Evolutionary conservation across 2,797 vertebrate species (phyloP), one percentile per base, ranked within the genome.

Genomic region (Epinephelus coioides): DNA sequence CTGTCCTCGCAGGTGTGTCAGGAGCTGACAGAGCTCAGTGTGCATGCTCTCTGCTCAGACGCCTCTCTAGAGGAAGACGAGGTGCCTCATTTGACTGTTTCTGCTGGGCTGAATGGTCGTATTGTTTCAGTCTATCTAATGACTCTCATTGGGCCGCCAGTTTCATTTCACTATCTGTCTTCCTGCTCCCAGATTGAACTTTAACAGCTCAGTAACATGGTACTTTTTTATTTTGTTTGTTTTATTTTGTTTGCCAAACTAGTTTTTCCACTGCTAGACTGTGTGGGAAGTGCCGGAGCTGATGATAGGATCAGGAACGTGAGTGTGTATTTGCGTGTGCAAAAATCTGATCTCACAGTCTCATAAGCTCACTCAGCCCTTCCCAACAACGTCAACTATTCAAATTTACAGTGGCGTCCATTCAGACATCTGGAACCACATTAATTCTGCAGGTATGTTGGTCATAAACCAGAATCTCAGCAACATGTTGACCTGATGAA

Each of bases 61-160:
- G 43, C 46, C 3, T 67, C 30, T 21, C 60, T 59, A 18, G n/a
- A 79, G 87, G 78, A 85, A 82, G 78, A 15, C 1, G 2, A 8
- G 43, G 10, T 3, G 19, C 65, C 82, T 96, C 76, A 96, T 97
- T 97, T 97, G 96, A 94, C 91, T 97, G 87, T 81, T 84, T 88
- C 87, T 6, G 3, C 8, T 34, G 27, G 30, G 53, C 62, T 95
- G 86, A 95, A 93, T 71, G 9, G 56, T 49, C 61, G 14, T 27
- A 86, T 94, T 96, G 95, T 96, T 83, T 74, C 11, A 72, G 61
- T 72, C 72, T 61, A 73, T 78, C 80, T 65, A 25, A 4, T 34
- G 76, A 34, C 66, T 74, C 23, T 51, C 6, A 5, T 1, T 10
- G 12, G 19, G 4, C 27, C 1, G 3, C 13, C 23, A 6, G 14